Percentiles rank a stretch among this genome's conserved stretches.
Evolutionary conservation across 2,797 vertebrate genomes (phyloP).

Genomic region (Taeniopygia guttata): DNA sequence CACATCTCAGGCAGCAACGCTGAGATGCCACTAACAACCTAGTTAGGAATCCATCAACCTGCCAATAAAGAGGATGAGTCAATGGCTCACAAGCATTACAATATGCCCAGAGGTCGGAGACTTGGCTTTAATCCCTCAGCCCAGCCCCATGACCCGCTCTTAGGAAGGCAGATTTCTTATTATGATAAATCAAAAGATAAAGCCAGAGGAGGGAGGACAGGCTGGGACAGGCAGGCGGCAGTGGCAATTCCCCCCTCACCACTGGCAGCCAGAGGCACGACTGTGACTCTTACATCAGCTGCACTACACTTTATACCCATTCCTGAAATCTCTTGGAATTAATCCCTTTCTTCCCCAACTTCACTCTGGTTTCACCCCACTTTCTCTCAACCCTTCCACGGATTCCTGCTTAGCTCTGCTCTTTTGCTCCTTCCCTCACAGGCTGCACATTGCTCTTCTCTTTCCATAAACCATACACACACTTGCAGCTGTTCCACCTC

Average conservation of each 20-base stretch:
- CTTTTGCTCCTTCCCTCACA: neutral
- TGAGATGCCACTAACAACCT: constrained; percentile 23
- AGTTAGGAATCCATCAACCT: constrained; percentile 44
- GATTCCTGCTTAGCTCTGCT: constrained; percentile 3
- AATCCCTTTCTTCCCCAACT: neutral
- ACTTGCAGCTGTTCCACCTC: neutral
- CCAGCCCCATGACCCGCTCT: neutral
- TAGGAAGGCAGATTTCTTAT: neutral
- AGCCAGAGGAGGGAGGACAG: neutral
- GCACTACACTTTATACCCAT: neutral
- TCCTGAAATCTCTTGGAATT: neutral
- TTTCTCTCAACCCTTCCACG: neutral
- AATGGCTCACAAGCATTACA: constrained; percentile 4
- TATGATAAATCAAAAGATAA: neutral
- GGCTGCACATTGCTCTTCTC: neutral
- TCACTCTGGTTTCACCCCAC: neutral
- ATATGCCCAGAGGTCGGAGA: neutral
- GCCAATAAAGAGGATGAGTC: constrained; percentile 35
- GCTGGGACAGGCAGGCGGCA: neutral
- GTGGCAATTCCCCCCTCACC: neutral
- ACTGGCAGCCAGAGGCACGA: neutral
- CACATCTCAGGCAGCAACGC: neutral
- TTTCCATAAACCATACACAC: neutral
- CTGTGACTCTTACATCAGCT: neutral
- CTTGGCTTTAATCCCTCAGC: neutral